Base-by-base conservation (phyloP, 2,797 vertebrate genomes). In the Okamejei kenojei region DNA sequence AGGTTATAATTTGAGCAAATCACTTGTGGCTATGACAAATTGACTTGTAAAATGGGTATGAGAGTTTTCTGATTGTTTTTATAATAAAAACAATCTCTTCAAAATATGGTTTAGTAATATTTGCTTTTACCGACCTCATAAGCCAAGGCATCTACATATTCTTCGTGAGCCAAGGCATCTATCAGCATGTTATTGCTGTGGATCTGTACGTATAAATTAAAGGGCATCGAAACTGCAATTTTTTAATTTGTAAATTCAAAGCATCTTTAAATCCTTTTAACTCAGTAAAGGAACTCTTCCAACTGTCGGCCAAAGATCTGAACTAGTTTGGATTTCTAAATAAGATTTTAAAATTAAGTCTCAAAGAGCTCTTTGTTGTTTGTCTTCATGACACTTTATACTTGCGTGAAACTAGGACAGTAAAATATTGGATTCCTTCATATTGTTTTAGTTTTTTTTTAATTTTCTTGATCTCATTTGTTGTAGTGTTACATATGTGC, bases 401-500 rank as follows among this genome's bases (percentile, higher is more conserved):
- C 11, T 15, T 90, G 4, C 63, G 23, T 71, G 86, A 90, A 90
- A 68, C n/a, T 19, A 38, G 81, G 61, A 29, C 63, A 32, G 7
- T 90, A 90, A 90, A 90, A 8, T 32, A 73, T 38, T 63, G 19
- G 21, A 90, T 90, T 71, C 19, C 32, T 23, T 86, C 61, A 93
- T 6, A 32, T 93, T 94, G 94, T 7, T 93, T 94, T 29, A n/a
- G 23, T 93, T 94, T 94, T 7, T 93, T 94, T 1, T 1, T 93
- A 93, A 0, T 74, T 94, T 38, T 21, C 94, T 5, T 93, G 0
- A 95, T 95, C 23, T 92, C 94, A 93, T 95, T 94, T 96, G 81
- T 96, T 96, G 94, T 95, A 99, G 99, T 95, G 98, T 99, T 95
- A 98, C 96, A 0, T 99, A 99, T 94, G 97, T 99, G 94, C 97